phyloP scores from a whole-genome alignment of 2,888 invertebrate species.

The Marronus borbonicus region DNA sequence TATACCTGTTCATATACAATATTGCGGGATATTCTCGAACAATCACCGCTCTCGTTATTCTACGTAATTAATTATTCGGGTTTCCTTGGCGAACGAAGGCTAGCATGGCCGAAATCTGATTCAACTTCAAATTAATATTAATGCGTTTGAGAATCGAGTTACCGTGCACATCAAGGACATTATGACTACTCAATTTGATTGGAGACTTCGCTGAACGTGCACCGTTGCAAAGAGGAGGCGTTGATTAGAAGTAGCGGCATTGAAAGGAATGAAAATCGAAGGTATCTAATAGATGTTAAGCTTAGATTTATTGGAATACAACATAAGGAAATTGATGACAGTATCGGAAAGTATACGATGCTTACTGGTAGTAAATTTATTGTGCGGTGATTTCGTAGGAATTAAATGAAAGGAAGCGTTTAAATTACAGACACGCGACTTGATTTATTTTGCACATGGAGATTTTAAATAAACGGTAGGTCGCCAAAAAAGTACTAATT shows the following conservation, averaged over 20 bases:
- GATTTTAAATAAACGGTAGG: too few species aligned
- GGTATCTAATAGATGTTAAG: too few species aligned
- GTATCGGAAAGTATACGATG: too few species aligned
- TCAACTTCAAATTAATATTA: slow-evolving; percentile 12
- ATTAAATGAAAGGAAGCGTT: too few species aligned
- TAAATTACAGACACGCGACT: too few species aligned
- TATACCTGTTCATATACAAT: neutral
- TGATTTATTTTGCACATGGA: too few species aligned
- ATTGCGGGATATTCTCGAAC: slow-evolving; percentile 13
- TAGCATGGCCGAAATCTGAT: neutral
- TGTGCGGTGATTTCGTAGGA: too few species aligned
- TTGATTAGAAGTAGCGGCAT: neutral
- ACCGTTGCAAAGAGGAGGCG: neutral
- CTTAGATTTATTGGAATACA: too few species aligned
- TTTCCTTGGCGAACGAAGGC: neutral
- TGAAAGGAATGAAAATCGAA: too few species aligned
- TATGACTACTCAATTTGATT: slow-evolving; percentile 13
- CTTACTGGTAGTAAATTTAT: too few species aligned
- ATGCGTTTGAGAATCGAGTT: slow-evolving; percentile 22
- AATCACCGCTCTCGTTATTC: slow-evolving; percentile 14
- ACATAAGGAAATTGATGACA: too few species aligned
- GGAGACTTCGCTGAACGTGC: neutral
- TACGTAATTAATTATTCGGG: slow-evolving; percentile 14
- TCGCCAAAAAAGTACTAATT: too few species aligned
- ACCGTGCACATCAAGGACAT: slow-evolving; percentile 19